A percentile compares a stretch with the other conserved stretches of the same genome.
phyloP scores from a whole-genome alignment of 2,797 vertebrate genomes.

The Semaprochilodus insignis region DNA sequence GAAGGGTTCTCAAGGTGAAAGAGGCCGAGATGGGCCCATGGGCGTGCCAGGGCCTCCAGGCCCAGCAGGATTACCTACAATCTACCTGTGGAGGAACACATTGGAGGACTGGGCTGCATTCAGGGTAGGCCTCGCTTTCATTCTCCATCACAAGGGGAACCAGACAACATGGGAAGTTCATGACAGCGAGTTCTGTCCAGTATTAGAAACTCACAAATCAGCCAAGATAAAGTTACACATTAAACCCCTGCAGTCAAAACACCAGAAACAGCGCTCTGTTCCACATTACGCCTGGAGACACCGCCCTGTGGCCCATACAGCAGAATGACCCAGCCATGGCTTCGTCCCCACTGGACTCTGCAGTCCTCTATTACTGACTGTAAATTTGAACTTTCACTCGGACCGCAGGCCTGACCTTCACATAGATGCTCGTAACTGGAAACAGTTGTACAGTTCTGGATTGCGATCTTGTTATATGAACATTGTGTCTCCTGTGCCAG shows the following conservation, averaged over 20 bases:
- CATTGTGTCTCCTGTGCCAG: neutral
- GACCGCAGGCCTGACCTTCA: conserved; percentile 53
- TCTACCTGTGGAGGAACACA: conserved; percentile 84
- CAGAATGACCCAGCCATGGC: conserved; percentile 29
- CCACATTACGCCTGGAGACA: conserved; percentile 19
- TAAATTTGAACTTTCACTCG: conserved; percentile 59
- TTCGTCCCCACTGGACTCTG: conserved; percentile 44
- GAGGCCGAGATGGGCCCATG: conserved; percentile 67
- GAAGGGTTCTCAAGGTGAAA: conserved; percentile 77
- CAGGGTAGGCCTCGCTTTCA: conserved; percentile 69
- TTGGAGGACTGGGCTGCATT: conserved; percentile 80
- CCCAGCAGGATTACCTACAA: conserved; percentile 76
- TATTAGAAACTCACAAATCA: conserved; percentile 17
- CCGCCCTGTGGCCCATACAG: conserved; percentile 38
- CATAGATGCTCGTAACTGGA: conserved; percentile 47
- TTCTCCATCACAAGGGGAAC: neutral
- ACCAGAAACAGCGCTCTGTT: conserved; percentile 1
- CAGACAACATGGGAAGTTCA: neutral
- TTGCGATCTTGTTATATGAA: conserved; percentile 6
- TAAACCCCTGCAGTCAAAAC: neutral
- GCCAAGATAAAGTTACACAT: neutral
- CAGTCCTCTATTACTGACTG: conserved; percentile 55
- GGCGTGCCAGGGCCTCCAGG: conserved; percentile 79
- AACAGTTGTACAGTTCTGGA: conserved; percentile 28
- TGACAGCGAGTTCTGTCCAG: neutral